These are phyloP conservation scores for Platyura marginata DNA, from an alignment of 1,140 invertebrate species.

Conservation along the genomic window DNA sequence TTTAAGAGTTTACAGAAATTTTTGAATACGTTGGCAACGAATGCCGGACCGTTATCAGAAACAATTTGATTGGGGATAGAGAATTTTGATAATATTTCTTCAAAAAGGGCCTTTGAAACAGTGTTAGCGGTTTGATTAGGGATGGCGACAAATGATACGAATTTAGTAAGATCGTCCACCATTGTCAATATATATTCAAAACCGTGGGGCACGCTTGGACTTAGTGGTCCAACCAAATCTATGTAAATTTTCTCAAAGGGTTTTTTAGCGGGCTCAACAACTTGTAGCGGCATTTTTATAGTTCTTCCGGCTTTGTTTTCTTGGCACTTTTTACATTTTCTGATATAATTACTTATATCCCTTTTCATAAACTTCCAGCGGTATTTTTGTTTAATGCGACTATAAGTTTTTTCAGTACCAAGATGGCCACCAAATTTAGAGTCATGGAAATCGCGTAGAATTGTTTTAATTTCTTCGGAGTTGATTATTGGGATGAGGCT, in stretches of 20 bases:
- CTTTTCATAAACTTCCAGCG: conserved; percentile 1
- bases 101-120: neutral
- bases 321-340: conserved; percentile 9
- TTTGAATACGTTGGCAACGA: neutral
- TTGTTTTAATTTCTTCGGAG: neutral
- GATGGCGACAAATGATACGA: neutral
- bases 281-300: conserved; percentile 10
- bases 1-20: neutral
- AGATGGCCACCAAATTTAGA: neutral
- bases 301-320: conserved; percentile 7
- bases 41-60: neutral
- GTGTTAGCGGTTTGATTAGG: neutral
- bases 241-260: conserved; percentile 9
- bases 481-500: no score
- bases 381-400: neutral
- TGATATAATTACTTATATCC: conserved; percentile 5
- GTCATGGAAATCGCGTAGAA: neutral
- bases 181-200: neutral
- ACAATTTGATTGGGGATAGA: neutral
- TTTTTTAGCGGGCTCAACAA: conserved; percentile 7
- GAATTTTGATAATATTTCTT: neutral
- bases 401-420: neutral
- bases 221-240: conserved; percentile 12
- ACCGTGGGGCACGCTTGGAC: neutral
- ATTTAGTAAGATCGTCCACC: neutral